phyloP scores from a whole-genome alignment of 1,140 invertebrate species.

The Lasioglossum baleicum region DNA sequence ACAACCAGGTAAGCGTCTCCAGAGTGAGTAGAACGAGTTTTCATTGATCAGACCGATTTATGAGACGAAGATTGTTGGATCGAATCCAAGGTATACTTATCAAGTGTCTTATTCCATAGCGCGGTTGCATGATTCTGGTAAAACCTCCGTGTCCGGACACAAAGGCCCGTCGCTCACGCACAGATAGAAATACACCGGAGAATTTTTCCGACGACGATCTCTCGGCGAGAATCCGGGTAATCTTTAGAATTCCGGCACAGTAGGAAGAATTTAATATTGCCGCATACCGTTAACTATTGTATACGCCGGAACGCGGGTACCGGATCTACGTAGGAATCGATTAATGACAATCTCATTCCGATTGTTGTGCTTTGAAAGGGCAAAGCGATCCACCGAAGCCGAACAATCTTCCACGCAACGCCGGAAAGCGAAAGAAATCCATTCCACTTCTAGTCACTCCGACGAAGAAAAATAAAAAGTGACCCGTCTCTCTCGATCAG shows the following conservation, averaged over 20 bases:
- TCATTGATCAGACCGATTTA: too few species aligned
- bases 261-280: constrained; percentile 62
- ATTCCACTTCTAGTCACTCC: too few species aligned
- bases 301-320: constrained; percentile 27
- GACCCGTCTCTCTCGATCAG: too few species aligned
- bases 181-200: constrained; percentile 36
- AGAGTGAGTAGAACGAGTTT: too few species aligned
- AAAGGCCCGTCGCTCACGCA: not conserved
- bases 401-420: too few species aligned
- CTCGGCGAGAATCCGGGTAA: constrained; percentile 30
- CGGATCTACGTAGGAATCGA: not conserved
- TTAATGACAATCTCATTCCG: not conserved
- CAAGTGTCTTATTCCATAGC: too few species aligned
- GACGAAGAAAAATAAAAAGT: too few species aligned
- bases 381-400: too few species aligned
- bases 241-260: constrained; percentile 32
- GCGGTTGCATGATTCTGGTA: not conserved
- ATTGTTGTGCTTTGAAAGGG: not conserved
- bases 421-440: too few species aligned
- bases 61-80: too few species aligned
- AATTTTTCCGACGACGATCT: constrained; percentile 23
- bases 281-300: constrained; percentile 36
- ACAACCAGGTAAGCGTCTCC: too few species aligned
- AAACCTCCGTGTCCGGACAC: constrained; percentile 9
- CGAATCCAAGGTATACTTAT: too few species aligned